Percentiles rank a stretch among this genome's conserved stretches.
Evolutionary conservation across 2,113 vertebrate genomes (phyloP).

Genomic region (Callocephalon fimbriatum): DNA sequence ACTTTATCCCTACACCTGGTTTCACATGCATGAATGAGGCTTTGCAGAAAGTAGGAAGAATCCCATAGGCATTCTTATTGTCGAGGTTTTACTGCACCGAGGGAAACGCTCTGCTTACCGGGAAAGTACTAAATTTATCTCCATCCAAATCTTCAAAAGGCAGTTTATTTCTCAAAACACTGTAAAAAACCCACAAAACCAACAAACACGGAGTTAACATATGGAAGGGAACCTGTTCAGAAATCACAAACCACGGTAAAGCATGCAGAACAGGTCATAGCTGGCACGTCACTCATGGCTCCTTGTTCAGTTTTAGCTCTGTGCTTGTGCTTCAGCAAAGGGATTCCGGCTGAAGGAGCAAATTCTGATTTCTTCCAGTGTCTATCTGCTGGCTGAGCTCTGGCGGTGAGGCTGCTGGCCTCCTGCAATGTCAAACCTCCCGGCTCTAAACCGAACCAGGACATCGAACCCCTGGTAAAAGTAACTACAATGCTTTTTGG

Average conservation of each 20-base stretch:
- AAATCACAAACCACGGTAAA: background rate
- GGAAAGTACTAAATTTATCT: conserved; percentile 79
- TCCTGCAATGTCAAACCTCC: background rate
- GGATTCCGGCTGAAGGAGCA: background rate
- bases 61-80: background rate
- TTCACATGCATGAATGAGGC: conserved; percentile 26
- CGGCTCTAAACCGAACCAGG: background rate
- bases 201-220: background rate
- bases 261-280: background rate
- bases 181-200: conserved; percentile 31
- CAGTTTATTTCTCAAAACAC: conserved; percentile 62
- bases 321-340: background rate
- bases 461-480: background rate
- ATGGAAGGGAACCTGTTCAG: background rate
- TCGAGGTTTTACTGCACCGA: background rate
- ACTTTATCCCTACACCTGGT: background rate
- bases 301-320: background rate
- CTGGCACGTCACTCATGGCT: background rate
- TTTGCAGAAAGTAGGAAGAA: background rate
- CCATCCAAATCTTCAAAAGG: conserved; percentile 78
- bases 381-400: background rate
- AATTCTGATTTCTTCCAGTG: background rate
- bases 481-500: background rate
- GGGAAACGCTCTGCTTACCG: conserved; percentile 72
- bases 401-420: background rate